phyloP scores from a whole-genome alignment of 2,797 vertebrate genomes.

The Aselliscus stoliczkanus region DNA sequence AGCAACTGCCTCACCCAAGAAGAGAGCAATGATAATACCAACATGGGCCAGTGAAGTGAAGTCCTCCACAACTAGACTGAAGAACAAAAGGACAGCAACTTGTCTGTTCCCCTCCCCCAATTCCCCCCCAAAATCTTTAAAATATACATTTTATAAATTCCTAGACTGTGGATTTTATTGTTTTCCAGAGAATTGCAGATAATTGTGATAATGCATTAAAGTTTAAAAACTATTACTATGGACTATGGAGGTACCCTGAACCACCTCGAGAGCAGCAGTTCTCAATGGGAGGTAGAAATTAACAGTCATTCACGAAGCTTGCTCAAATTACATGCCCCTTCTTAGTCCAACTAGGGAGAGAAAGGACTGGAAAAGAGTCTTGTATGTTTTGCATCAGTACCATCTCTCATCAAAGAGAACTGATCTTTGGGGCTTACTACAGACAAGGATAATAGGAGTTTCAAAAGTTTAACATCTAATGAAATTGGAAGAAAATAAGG shows the following conservation, averaged over 20 bases:
- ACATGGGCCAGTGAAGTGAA: too few relatives aligned
- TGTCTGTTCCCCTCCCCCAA: too few relatives aligned
- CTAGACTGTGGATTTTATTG: neutral
- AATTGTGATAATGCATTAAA: neutral
- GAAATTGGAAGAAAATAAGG: constrained; percentile 7
- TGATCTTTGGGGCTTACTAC: neutral
- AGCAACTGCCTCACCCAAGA: too few relatives aligned
- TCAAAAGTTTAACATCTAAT: neutral
- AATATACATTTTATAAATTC: too few relatives aligned
- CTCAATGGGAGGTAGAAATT: neutral
- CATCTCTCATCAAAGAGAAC: neutral
- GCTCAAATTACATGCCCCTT: neutral
- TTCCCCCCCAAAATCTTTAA: too few relatives aligned
- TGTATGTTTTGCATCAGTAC: neutral
- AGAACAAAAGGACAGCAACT: too few relatives aligned
- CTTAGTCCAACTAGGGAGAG: neutral
- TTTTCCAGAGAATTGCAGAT: neutral
- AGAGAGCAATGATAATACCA: too few relatives aligned
- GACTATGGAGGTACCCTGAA: neutral
- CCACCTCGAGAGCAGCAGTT: neutral
- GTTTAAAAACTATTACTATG: neutral
- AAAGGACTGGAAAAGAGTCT: neutral
- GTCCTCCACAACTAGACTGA: too few relatives aligned
- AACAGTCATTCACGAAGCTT: neutral
- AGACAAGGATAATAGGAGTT: neutral